Base-by-base conservation (phyloP, 2,888 invertebrate genomes). In the Cantharis flavilabris region DNA sequence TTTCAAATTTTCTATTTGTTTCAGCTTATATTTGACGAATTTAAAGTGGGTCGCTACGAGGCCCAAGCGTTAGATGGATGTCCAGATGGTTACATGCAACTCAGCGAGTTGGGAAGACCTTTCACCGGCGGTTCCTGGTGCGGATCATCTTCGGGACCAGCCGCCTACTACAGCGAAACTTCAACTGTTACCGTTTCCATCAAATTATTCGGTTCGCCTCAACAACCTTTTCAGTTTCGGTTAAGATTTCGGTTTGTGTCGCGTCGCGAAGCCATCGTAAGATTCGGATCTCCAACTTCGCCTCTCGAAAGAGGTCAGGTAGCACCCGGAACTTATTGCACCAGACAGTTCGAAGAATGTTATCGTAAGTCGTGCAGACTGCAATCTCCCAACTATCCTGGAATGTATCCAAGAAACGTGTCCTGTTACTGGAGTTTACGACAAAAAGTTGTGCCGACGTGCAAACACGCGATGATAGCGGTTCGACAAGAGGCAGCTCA, bases 91-190 rank as follows among this genome's bases (percentile, higher is more conserved):
- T 96, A 94, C 89, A 94, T 96, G 93, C 94, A 96, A 90, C 91
- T 96, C 82, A 94, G 95, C 84, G 96, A 96, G 89, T 91, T 96
- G 82, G 95, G 95, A 18, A 92, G 95, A 64, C 96, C 96, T 14
- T 96, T 96, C 89, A 96, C 96, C 28, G 96, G 96, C 67, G 96
- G 97, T 79, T 95, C 95, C 18, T 97, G 96, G 96, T 97, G 97
- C 88, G 97, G 96, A 76, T 91, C 93, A 75, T 94, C 95, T 69
- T 93, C 93, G 28, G 95, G 94, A 78, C 93, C 93, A 49, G 95
- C 96, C 76, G 93, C 95, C 73, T 96, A 96, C 89, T 96, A 95
- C 90, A 96, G 96, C 88, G 96, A 96, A 90, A 96, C 96, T 75
- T 94, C 95, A 84, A 96, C 96, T 63, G 95, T 96, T 81, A 97